A percentile compares a stretch with the other conserved stretches of the same genome.
These are phyloP conservation scores for Marmota monax DNA, from an alignment of 2,113 vertebrate genomes.

Conservation along the genomic window DNA sequence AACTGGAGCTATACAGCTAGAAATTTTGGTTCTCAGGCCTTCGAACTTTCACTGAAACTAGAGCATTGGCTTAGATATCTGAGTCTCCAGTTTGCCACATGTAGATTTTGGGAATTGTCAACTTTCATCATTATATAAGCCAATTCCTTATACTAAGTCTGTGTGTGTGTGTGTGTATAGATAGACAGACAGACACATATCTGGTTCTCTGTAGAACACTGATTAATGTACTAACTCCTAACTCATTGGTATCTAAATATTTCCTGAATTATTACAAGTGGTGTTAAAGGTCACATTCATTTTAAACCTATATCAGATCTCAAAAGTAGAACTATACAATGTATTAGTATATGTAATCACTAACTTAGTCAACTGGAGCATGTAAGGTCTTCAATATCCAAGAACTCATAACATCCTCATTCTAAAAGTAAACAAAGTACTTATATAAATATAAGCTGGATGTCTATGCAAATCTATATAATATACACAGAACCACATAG, in stretches of 20 bases:
- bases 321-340: neutral
- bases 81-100: neutral
- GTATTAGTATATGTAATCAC: neutral
- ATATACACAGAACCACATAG: neutral
- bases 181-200: too few relatives aligned
- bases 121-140: neutral
- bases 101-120: neutral
- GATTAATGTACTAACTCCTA: neutral
- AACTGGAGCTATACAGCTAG: neutral
- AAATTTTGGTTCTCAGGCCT: neutral
- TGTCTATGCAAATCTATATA: neutral
- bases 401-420: neutral
- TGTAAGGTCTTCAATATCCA: neutral
- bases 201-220: neutral
- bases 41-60: neutral
- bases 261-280: neutral
- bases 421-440: slow-evolving; percentile 50
- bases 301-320: neutral
- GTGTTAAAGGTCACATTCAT: neutral
- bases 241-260: neutral
- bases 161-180: too few relatives aligned
- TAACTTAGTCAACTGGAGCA: neutral
- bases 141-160: neutral
- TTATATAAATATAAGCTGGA: neutral
- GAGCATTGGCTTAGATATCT: neutral